A percentile compares a stretch with the other conserved stretches of the same genome.
Conservation (phyloP, 53 echinoderm and acorn worm genomes). For the Stichopus horrens region DNA sequence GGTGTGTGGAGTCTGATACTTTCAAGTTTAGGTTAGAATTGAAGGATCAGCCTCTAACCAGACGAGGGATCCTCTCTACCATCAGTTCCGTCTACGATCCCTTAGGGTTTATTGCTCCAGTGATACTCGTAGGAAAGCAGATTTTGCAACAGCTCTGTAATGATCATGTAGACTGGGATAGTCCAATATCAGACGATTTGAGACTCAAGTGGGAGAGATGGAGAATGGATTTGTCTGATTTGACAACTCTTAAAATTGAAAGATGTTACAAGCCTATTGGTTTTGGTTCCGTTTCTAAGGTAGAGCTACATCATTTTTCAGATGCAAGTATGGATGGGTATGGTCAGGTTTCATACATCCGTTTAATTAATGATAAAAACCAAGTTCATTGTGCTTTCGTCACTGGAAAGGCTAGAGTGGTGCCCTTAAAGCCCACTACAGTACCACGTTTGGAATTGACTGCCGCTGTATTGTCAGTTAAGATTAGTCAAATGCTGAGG, state of each 20-base stretch:
- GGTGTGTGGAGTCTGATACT: conserved; percentile 53
- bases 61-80: conserved; percentile 52
- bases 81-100: conserved; percentile 61
- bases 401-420: background rate
- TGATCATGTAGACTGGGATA: conserved; percentile 47
- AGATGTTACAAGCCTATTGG: conserved; percentile 9
- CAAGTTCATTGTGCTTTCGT: background rate
- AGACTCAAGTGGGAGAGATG: too few species aligned
- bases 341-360: background rate
- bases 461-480: conserved; percentile 54
- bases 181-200: conserved; percentile 36
- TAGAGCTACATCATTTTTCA: conserved; percentile 36
- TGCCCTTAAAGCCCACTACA: conserved; percentile 51
- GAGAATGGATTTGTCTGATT: too few species aligned
- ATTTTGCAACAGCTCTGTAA: conserved; percentile 50
- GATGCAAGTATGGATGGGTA: conserved; percentile 8
- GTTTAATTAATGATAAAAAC: background rate
- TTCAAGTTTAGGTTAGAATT: conserved; percentile 41
- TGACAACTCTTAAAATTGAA: too few species aligned
- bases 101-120: conserved; percentile 54
- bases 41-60: conserved; percentile 28
- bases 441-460: conserved; percentile 63
- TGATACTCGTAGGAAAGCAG: conserved; percentile 49
- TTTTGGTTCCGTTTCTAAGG: background rate
- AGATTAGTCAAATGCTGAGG: conserved; percentile 33